Base-by-base conservation (phyloP, 2,888 invertebrate species). In the Cantharis lateralis region DNA sequence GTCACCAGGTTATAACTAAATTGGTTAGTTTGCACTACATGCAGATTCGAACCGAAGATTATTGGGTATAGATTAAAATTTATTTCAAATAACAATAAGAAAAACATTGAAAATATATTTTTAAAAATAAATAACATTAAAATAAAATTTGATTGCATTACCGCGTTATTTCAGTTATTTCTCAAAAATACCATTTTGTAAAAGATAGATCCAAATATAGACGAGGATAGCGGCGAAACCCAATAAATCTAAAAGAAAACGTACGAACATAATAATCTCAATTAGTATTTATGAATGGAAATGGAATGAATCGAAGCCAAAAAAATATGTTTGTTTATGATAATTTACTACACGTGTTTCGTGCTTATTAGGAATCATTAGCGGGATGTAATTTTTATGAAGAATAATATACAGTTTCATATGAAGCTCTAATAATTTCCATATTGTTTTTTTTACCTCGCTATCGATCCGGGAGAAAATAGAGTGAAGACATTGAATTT, bases 201-300 rank as follows among this genome's bases (percentile, higher is more conserved):
- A 66, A 83, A 80, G 18, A 79, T 72, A 3, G 85, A 80, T 10
- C 84, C 84, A 10, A 85, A 64, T 20, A 85, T 75, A 5, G 85
- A 84, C 18, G 87, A 86, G 13, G 82, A 77, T 9, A 84, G 78
- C n/a, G 87, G 87, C 2, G 85, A 87, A 5, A 84, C 81, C 87
- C 87, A 87, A 75, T 87, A 87, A 61, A 87, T 80, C 87, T 87
- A 70, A 77, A 86, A 87, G 72, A 48, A 48, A 48, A n/a, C 7
- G 1, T 7, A 48, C 7, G n/a, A 48, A n/a, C 7, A 1, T 7
- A 48, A 48, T 48, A 48, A 48, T 5, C 2, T 48, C n/a, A n/a
- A 48, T 48, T 48, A 4, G 4, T 32, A 13, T 32, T 32, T 32
- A 32, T 32, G 32, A 32, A 32, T 32, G 32, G 32, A 32, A 32